A percentile compares a stretch with the other conserved stretches of the same genome.
Conservation (phyloP, 2,113 vertebrate species). For the Anarhynchus alexandrinus region DNA sequence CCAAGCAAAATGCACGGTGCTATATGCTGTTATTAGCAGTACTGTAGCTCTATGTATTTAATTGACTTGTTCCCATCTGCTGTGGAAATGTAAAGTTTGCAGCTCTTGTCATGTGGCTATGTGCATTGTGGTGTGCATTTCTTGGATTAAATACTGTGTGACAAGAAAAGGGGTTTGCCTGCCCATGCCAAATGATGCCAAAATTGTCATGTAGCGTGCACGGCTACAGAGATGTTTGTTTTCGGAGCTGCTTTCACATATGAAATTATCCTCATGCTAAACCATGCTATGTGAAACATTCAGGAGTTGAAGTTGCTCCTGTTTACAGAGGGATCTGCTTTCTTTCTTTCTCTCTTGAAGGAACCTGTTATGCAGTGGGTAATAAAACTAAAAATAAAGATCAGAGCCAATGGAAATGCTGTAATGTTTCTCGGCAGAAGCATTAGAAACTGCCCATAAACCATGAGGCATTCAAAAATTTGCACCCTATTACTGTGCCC, state of each 20-base stretch:
- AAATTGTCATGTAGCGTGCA: accelerated
- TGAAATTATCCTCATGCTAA: conserved; percentile 36
- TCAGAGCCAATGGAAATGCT: conserved; percentile 72
- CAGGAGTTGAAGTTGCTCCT: conserved; percentile 58
- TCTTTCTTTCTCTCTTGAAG: conserved; percentile 72
- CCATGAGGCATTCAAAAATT: conserved; percentile 62
- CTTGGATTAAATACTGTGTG: neutral
- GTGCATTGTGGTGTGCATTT: neutral
- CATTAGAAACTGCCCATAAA: conserved; percentile 70
- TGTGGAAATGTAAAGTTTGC: conserved; percentile 11
- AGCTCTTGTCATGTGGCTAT: neutral
- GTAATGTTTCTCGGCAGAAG: conserved; percentile 70
- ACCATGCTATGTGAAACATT: neutral
- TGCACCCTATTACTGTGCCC: conserved; percentile 61
- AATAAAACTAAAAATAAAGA: conserved; percentile 76
- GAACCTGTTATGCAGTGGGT: conserved; percentile 67
- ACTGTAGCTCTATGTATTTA: neutral
- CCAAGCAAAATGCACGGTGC: neutral
- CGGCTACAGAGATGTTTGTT: neutral
- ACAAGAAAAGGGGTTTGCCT: neutral
- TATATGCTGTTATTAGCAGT: neutral
- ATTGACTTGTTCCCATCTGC: conserved; percentile 32
- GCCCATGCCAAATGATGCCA: neutral
- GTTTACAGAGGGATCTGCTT: conserved; percentile 74
- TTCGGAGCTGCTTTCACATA: neutral